Evolutionary conservation across 2,888 invertebrate genomes (phyloP).

Genomic region (Pimpla rufipes): DNA sequence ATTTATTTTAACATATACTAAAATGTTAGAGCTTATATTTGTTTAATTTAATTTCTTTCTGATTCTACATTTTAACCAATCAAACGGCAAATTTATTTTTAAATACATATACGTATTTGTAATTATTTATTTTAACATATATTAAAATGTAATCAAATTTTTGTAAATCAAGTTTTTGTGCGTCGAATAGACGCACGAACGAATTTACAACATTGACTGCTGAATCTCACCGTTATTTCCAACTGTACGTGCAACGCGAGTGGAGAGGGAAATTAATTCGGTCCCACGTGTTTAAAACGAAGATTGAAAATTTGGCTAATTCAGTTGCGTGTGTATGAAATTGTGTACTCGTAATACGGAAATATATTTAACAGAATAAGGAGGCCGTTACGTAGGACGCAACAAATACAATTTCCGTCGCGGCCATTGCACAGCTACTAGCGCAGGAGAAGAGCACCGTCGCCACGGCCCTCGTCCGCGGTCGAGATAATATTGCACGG

Average conservation of each 20-base stretch:
- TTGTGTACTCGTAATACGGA: conserved; percentile 59
- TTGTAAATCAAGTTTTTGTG: too few species aligned
- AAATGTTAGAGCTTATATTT: neutral
- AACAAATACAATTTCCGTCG: conserved; percentile 83
- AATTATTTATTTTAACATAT: too few species aligned
- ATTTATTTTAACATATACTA: too few species aligned
- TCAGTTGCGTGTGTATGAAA: conserved; percentile 47
- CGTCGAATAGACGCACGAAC: too few species aligned
- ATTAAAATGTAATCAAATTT: too few species aligned
- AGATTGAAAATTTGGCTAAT: conserved; percentile 43
- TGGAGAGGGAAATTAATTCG: neutral
- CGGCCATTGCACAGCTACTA: conserved; percentile 79
- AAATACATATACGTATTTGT: too few species aligned
- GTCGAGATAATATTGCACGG: conserved; percentile 83
- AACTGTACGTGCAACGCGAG: neutral
- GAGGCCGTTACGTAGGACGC: conserved; percentile 72
- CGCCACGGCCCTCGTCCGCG: conserved; percentile 72
- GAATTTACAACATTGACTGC: too few species aligned
- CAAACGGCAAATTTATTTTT: too few species aligned
- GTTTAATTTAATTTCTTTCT: neutral
- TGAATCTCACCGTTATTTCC: too few species aligned
- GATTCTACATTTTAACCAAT: too few species aligned
- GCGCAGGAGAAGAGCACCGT: conserved; percentile 71
- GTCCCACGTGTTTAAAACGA: neutral
- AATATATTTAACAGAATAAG: conserved; percentile 75